Conservation (phyloP, 1,140 invertebrate genomes). For the Kradibia gibbosae region DNA sequence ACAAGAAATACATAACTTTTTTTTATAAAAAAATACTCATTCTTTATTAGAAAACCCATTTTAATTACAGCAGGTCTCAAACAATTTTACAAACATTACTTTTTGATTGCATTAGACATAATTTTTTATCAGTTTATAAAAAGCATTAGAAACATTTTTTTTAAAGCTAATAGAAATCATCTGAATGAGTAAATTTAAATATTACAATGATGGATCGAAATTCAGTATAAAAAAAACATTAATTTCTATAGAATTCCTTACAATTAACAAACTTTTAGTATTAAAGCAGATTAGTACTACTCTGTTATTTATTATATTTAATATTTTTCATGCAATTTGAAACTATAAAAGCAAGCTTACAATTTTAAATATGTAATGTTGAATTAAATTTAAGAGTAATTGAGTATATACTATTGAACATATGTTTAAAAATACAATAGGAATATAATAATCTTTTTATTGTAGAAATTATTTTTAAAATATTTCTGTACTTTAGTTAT, state of each 20-base stretch:
- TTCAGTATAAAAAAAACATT: slow-evolving; percentile 10
- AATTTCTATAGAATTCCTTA: background rate
- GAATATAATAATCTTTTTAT: background rate
- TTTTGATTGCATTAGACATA: background rate
- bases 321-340: background rate
- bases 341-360: background rate
- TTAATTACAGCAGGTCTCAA: background rate
- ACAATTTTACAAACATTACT: too few species aligned
- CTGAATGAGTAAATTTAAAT: background rate
- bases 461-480: background rate
- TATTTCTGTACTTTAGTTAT: background rate
- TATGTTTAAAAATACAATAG: background rate
- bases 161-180: background rate
- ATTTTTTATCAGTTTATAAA: background rate
- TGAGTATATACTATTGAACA: background rate
- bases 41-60: background rate
- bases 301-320: background rate
- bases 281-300: background rate
- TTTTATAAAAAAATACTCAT: background rate
- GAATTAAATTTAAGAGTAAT: background rate
- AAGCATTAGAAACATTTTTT: background rate
- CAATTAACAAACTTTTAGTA: background rate
- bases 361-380: background rate
- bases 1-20: background rate
- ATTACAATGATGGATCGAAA: background rate